A percentile compares a stretch with the other conserved stretches of the same genome.
Conservation (phyloP, 2,113 vertebrate species). For the Lichenostomus cassidix region DNA sequence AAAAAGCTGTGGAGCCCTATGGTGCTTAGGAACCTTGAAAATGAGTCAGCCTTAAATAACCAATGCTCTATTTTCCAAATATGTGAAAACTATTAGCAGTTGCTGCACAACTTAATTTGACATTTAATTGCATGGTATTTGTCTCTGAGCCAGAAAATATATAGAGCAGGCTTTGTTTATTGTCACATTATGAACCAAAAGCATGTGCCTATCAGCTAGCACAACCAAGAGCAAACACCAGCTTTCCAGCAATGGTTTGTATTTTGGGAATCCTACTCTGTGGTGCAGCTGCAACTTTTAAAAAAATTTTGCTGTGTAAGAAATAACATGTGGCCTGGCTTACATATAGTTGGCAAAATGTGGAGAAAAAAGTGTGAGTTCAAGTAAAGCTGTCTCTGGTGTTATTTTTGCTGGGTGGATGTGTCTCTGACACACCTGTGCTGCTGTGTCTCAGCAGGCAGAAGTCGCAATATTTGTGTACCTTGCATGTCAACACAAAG, state of each 20-base stretch:
- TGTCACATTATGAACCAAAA: background rate
- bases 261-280: background rate
- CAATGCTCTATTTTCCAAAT: conserved; percentile 22
- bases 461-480: background rate
- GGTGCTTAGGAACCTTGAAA: conserved; percentile 14
- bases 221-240: background rate
- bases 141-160: background rate
- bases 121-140: background rate
- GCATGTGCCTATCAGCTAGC: background rate
- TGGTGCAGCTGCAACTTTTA: background rate
- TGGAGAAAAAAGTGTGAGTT: background rate
- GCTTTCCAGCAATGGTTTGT: background rate
- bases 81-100: conserved; percentile 34
- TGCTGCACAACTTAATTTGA: conserved; percentile 11
- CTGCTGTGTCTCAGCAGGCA: background rate
- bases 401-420: background rate
- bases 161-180: background rate
- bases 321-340: background rate
- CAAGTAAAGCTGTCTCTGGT: background rate
- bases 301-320: background rate
- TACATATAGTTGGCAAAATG: background rate
- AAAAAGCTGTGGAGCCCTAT: background rate
- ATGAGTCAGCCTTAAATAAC: conserved; percentile 31
- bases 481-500: background rate
- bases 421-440: background rate